Evolutionary conservation across 2,797 vertebrate species (phyloP).

Genomic region (Sciurus vulgaris): DNA sequence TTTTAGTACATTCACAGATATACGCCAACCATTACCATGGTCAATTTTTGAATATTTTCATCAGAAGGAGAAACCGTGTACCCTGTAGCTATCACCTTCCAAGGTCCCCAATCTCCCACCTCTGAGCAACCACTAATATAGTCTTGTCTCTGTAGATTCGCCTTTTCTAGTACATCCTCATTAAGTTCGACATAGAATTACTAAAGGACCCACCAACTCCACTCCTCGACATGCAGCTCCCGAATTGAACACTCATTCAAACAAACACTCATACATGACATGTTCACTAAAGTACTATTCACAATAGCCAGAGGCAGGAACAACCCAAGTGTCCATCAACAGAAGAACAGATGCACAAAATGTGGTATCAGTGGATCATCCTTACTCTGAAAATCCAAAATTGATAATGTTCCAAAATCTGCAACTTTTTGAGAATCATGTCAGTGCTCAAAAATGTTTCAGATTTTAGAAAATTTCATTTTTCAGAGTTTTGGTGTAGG

Average conservation of each 20-base stretch:
- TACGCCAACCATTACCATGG: background rate
- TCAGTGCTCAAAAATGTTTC: background rate
- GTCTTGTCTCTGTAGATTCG: background rate
- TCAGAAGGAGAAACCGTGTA: background rate
- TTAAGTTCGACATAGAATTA: conserved; percentile 21
- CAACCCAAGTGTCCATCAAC: background rate
- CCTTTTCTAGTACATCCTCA: background rate
- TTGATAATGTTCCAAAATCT: background rate
- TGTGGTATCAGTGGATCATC: background rate
- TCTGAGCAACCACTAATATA: background rate
- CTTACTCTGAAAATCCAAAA: background rate
- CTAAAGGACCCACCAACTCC: background rate
- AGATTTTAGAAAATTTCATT: background rate
- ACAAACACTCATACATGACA: background rate
- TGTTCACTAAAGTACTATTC: background rate
- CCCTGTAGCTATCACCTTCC: background rate
- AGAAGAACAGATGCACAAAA: conserved; percentile 14
- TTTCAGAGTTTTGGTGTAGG: background rate
- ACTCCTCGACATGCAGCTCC: background rate
- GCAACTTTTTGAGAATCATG: background rate
- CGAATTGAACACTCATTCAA: background rate
- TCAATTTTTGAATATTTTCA: conserved; percentile 1
- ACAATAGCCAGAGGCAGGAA: background rate
- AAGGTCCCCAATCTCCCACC: background rate
- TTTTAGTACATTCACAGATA: background rate